Conservation (phyloP, 2,113 vertebrate species). For the Cebus imitator region DNA sequence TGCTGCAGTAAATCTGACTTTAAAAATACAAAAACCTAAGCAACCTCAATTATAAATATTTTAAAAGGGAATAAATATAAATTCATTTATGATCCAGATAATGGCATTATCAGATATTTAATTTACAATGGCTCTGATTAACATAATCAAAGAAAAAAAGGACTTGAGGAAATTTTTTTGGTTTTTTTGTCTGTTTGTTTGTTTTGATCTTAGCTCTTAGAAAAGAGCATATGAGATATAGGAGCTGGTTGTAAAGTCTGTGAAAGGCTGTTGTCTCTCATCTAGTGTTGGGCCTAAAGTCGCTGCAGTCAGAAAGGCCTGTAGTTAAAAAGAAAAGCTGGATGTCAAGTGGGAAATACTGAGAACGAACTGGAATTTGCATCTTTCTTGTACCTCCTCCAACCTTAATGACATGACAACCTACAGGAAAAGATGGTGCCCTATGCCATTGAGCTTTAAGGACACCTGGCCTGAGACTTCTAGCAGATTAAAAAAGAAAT, state of each 20-base stretch:
- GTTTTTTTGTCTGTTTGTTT: too few species aligned
- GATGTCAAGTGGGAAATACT: neutral
- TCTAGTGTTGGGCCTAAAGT: neutral
- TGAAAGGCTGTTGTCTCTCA: neutral
- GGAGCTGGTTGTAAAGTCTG: neutral
- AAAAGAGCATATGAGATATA: neutral
- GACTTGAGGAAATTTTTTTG: neutral
- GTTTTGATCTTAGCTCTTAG: too few species aligned
- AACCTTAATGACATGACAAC: neutral
- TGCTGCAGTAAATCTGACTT: neutral
- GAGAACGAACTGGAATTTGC: neutral
- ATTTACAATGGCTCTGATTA: neutral
- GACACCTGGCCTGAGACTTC: neutral
- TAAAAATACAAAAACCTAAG: neutral
- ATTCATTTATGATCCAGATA: neutral
- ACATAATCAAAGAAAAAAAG: neutral
- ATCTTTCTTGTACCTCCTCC: neutral
- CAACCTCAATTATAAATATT: neutral
- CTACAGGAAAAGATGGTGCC: neutral
- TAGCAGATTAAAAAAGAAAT: neutral
- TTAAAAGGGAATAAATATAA: neutral
- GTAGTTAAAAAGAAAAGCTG: neutral
- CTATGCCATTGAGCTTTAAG: neutral
- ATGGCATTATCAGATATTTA: neutral
- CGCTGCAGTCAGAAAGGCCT: neutral